Base-by-base conservation (phyloP, 2,888 invertebrate species). In the Drosophila subquinaria region DNA sequence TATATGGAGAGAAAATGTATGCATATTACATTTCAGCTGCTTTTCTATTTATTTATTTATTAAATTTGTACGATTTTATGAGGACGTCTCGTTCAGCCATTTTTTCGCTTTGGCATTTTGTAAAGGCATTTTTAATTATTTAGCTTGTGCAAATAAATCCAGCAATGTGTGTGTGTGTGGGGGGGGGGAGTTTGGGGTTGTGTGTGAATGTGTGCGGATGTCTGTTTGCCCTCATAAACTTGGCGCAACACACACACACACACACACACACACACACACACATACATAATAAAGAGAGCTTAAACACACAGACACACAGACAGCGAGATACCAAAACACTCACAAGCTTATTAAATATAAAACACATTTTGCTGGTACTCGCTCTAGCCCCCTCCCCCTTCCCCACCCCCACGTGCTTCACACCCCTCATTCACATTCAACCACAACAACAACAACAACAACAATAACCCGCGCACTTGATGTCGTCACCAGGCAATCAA, bases 121-220 rank as follows among this genome's bases (percentile, higher is more conserved):
- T 70, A 65, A 68, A 79, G 79, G 80, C 71, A 78, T 79, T 78
- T 79, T 78, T 79, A 78, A 78, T 78, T 78, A 75, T 79, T 78
- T 66, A 79, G 75, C 63, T 72, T 72, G 45, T 50, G 55, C 62
- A 77, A 77, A 77, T 79, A 79, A 70, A 79, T 66, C 69, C 74
- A 47, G 50, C 23, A 60, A 42, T 51, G 38, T 43, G 67, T 52
- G 50, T 40, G 27, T 33, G 53, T n/a, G n/a, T n/a, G 13, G 4
- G 2, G 38, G 8, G 2, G 8, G 30, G 30, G 13, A 23, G 17
- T 33, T 53, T 17, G 27, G 17, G n/a, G 10, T 15, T 43, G 36
- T 6, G 11, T 33, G 40, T 50, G 51, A 8, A 45, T 43, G 53
- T 62, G 13, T 35, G 17, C 35, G 40, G 9, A n/a, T 33, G 40